These are phyloP conservation scores for Pheosia tremula DNA, from an alignment of 2,888 invertebrate species.

Conservation along the genomic window DNA sequence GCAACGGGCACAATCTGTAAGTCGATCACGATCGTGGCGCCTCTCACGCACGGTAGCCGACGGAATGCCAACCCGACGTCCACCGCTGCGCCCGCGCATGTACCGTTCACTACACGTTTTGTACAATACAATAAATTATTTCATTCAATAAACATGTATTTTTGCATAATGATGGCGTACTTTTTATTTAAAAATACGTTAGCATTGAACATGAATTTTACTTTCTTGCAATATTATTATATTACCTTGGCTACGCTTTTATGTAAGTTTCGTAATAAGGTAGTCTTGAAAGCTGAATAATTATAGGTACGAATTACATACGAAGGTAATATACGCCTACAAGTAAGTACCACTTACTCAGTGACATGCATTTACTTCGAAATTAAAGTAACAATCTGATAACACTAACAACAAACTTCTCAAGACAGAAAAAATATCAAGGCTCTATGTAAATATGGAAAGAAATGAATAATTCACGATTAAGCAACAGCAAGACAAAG, in stretches of 20 bases:
- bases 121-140: constrained; percentile 32
- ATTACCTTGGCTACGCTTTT: constrained; percentile 3
- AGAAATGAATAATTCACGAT: not conserved
- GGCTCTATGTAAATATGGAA: not conserved
- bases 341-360: not conserved
- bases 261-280: not conserved
- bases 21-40: constrained; percentile 28
- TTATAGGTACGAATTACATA: too few species aligned
- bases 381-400: not conserved
- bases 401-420: not conserved
- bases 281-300: too few species aligned
- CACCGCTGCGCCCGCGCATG: constrained; percentile 15
- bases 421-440: not conserved
- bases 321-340: too few species aligned
- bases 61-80: constrained; percentile 37
- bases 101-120: constrained; percentile 36
- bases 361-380: not conserved
- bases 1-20: constrained; percentile 30
- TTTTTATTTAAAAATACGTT: not conserved
- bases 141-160: constrained; percentile 3
- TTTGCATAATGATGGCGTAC: not conserved
- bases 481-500: not conserved
- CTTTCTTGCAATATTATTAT: not conserved
- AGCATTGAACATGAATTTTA: not conserved
- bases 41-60: constrained; percentile 22